Evolutionary conservation across 1,140 invertebrate species (phyloP).

Genomic region (Diabrotica undecimpunctata): DNA sequence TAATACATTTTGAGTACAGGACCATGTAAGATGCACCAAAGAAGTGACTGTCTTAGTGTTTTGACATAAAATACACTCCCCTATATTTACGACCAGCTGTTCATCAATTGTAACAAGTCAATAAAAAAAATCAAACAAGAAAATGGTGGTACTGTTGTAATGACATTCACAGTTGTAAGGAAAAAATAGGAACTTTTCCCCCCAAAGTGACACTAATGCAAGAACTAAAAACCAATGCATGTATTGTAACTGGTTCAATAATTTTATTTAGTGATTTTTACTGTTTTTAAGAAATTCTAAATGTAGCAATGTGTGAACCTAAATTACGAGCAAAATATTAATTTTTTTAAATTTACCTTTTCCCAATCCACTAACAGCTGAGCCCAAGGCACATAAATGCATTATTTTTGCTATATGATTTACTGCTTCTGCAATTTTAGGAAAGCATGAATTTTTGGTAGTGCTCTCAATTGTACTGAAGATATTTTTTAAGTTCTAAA

Average conservation of each 20-base stretch:
- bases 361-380: neutral
- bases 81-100: too few species aligned
- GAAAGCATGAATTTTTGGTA: constrained; percentile 3
- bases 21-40: too few species aligned
- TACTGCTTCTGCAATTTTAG: constrained; percentile 10
- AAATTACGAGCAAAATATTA: neutral
- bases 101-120: too few species aligned
- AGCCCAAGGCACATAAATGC: constrained; percentile 10
- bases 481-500: constrained; percentile 19
- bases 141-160: too few species aligned
- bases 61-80: too few species aligned
- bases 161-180: neutral
- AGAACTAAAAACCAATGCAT: neutral
- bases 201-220: neutral
- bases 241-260: neutral
- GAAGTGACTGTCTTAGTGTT: too few species aligned
- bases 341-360: constrained; percentile 4
- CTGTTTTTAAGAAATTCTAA: too few species aligned
- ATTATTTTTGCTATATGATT: constrained; percentile 6
- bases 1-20: too few species aligned
- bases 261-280: neutral
- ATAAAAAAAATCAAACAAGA: too few species aligned
- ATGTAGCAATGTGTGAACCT: too few species aligned
- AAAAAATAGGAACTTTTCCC: neutral
- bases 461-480: constrained; percentile 16